These are phyloP conservation scores for Pyralis farinalis DNA, from an alignment of 2,888 invertebrate species.

Conservation along the genomic window DNA sequence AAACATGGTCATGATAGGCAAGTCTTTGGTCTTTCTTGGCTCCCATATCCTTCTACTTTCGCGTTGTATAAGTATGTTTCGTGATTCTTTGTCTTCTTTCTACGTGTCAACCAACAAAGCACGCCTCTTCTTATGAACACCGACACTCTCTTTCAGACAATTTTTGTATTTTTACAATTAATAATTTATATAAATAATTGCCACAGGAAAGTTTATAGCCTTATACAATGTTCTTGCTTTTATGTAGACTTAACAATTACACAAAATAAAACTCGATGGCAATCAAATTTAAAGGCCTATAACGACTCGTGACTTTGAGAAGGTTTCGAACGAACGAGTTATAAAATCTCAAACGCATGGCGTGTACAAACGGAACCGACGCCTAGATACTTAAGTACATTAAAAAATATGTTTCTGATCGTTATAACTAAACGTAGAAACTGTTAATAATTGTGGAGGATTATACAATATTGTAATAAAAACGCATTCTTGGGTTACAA, in stretches of 20 bases:
- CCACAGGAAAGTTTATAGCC: too few species aligned
- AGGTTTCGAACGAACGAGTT: slow-evolving; percentile 3
- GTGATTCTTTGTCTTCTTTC: too few species aligned
- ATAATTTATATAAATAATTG: too few species aligned
- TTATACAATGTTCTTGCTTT: not conserved
- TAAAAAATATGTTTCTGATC: slow-evolving; percentile 57
- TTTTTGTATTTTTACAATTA: too few species aligned
- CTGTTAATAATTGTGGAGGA: slow-evolving; percentile 59
- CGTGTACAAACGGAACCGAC: slow-evolving; percentile 29
- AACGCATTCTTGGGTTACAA: slow-evolving; percentile 52
- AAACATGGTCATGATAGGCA: too few species aligned
- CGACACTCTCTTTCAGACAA: too few species aligned
- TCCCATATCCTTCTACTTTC: too few species aligned
- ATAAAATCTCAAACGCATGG: slow-evolving; percentile 8
- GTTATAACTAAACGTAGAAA: slow-evolving; percentile 65
- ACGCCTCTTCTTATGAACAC: too few species aligned
- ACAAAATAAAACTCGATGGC: slow-evolving; percentile 14
- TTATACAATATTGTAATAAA: slow-evolving; percentile 58
- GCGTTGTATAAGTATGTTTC: too few species aligned
- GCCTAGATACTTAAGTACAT: slow-evolving; percentile 34
- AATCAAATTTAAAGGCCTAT: slow-evolving; percentile 26
- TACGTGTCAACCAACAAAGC: too few species aligned
- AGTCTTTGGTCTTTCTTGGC: too few species aligned
- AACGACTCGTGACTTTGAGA: slow-evolving; percentile 19
- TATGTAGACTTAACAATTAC: slow-evolving; percentile 7